Evolutionary conservation across 2,888 invertebrate species (phyloP), one percentile per base, ranked within the genome.

Genomic region (Sepioteuthis lessoniana): DNA sequence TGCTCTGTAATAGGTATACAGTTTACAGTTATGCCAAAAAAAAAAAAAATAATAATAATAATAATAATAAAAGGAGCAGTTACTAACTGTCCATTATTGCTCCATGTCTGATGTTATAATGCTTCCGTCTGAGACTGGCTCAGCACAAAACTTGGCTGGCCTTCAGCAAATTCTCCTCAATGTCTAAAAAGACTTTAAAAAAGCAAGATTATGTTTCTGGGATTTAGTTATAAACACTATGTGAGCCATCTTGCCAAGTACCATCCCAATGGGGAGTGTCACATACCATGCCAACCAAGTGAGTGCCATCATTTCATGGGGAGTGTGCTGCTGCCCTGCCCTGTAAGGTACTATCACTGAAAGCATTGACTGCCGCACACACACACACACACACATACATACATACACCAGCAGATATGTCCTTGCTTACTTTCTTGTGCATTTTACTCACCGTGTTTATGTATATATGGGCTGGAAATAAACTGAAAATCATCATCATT

Each of bases 51-150:
- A n/a, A n/a, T n/a, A n/a, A n/a, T n/a, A n/a, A n/a, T n/a, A n/a
- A n/a, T n/a, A n/a, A n/a, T n/a, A n/a, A 16, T 76, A 76, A n/a
- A 76, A n/a, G 76, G 76, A 76, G 19, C 76, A 76, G n/a, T 76
- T 76, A 76, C 76, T 76, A n/a, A n/a, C 76, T 35, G 76, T 76
- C 76, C 76, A 76, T 76, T 76, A 76, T n/a, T n/a, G n/a, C n/a
- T 76, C 76, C 76, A 76, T 76, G 76, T 76, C n/a, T n/a, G 76
- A 76, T 76, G 76, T n/a, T 76, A 16, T 76, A 76, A 76, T 76
- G 76, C n/a, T 76, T 76, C 76, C 76, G 76, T 76, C 76, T 76
- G 76, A 76, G n/a, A 76, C 76, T 76, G 76, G 76, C n/a, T 76
- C 76, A 76, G 76, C n/a, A n/a, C 76, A 76, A 16, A n/a, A 76